Evolutionary conservation across 1,140 invertebrate species (phyloP), one percentile per base, ranked within the genome.

Genomic region (Ridgeia piscesae): DNA sequence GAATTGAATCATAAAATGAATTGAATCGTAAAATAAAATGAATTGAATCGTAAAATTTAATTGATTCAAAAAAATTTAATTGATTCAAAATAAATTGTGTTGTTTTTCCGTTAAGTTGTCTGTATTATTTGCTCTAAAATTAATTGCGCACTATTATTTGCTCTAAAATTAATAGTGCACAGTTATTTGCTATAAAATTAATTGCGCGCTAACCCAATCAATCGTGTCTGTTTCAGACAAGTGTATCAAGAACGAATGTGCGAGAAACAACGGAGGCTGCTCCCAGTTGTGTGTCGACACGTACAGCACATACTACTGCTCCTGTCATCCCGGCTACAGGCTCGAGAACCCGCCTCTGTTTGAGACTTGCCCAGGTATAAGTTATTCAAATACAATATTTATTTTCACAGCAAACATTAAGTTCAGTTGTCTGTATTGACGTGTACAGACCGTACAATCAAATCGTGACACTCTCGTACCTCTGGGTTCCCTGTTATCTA

Each of bases 281-380:
- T 91, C 91, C 0, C 92, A 93, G 91, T 42, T 92, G 35, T 93
- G 92, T 35, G 34, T 93, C 34, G 92, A 93, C 91, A 93, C 92
- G 9, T 93, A 88, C 48, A 91, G 91, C 91, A 93, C 90, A 35
- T 93, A 93, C 91, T 93, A 93, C 91, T 93, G 92, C 42, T 35
- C 42, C 33, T 93, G 92, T 77, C 34, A 89, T n/a, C 34, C 34
- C n/a, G 92, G 92, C 34, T 93, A 93, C 35, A 42, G n/a, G 50
- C 90, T 92, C 31, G 35, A 77, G 27, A 77, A 77, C 4, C 58
- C 58, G 27, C 11, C 11, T 77, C 58, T 77, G 27, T 21, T 14
- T 9, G 17, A 77, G 58, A 77, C 58, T 27, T 77, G 58, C 4
- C 58, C 58, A 77, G 58, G 58, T 77, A 77, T 27, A 21, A 9